phyloP scores from a whole-genome alignment of 2,797 vertebrate species.

The Microctenopoma steveboyesi region DNA sequence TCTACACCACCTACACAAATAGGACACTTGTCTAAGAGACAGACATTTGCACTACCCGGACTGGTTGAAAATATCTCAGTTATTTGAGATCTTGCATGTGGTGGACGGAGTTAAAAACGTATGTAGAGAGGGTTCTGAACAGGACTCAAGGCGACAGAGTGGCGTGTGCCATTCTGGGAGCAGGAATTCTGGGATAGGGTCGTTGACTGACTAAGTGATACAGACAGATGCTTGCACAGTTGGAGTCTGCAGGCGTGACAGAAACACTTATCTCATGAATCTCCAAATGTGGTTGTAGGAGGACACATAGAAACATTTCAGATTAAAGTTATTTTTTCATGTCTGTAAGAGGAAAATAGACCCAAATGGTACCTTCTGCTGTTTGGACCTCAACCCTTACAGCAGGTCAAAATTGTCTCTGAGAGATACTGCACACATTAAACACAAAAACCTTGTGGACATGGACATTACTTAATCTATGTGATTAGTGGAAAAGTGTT shows the following conservation, averaged over 20 bases:
- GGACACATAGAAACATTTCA: slow-evolving; percentile 6
- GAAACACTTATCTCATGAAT: slow-evolving; percentile 9
- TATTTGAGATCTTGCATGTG: slow-evolving; percentile 78
- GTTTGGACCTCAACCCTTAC: not conserved
- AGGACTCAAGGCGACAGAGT: slow-evolving; percentile 71
- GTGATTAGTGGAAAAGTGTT: slow-evolving; percentile 52
- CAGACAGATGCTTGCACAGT: slow-evolving; percentile 57
- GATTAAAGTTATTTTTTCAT: not conserved
- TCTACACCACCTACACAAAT: slow-evolving; percentile 29
- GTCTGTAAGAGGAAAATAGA: not conserved
- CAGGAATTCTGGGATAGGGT: slow-evolving; percentile 69
- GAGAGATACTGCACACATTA: not conserved
- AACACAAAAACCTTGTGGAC: slow-evolving; percentile 2
- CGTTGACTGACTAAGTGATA: slow-evolving; percentile 55
- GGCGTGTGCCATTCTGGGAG: slow-evolving; percentile 82
- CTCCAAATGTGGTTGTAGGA: not conserved
- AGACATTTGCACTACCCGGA: slow-evolving; percentile 67
- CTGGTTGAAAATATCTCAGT: slow-evolving; percentile 77
- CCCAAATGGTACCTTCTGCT: not conserved
- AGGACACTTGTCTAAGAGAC: slow-evolving; percentile 48
- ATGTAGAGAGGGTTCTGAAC: slow-evolving; percentile 58
- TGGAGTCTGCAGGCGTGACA: slow-evolving; percentile 17
- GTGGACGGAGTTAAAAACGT: slow-evolving; percentile 76
- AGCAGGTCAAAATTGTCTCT: slow-evolving; percentile 8
- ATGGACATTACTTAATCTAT: slow-evolving; percentile 32